Evolutionary conservation across 2,113 vertebrate species (phyloP).

Genomic region (Regulus satrapa): DNA sequence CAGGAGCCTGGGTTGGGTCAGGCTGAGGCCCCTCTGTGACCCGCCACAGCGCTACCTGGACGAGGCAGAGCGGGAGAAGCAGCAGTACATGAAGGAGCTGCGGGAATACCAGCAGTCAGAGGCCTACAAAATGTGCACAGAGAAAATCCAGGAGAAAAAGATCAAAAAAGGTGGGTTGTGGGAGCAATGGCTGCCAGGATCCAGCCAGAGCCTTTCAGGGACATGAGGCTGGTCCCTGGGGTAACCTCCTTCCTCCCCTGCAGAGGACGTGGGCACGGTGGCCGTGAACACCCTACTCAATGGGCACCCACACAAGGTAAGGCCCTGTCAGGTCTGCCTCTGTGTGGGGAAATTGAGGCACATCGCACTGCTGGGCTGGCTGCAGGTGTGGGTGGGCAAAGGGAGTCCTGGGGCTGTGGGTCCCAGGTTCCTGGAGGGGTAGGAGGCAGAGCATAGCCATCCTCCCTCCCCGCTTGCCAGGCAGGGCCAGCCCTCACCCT

Average conservation of each 20-base stretch:
- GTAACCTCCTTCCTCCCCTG: not conserved
- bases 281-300: slow-evolving; percentile 70
- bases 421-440: not conserved
- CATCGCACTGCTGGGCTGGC: rapidly evolving
- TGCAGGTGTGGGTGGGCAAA: not conserved
- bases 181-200: not conserved
- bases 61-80: slow-evolving; percentile 91
- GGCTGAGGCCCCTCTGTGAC: not conserved
- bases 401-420: not conserved
- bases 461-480: not conserved
- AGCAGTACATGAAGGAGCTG: slow-evolving; percentile 93
- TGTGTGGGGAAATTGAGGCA: not conserved
- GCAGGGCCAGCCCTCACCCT: not conserved
- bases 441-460: rapidly evolving
- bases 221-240: not conserved
- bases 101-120: slow-evolving; percentile 95
- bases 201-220: rapidly evolving
- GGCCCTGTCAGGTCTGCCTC: not conserved
- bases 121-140: slow-evolving; percentile 88
- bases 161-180: slow-evolving; percentile 86
- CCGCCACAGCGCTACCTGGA: slow-evolving; percentile 85
- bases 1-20: rapidly evolving
- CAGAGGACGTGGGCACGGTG: slow-evolving; percentile 62
- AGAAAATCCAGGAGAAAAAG: slow-evolving; percentile 94
- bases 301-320: slow-evolving; percentile 66